phyloP scores from a whole-genome alignment of 2,797 vertebrate genomes.

The Anguilla megastoma region DNA sequence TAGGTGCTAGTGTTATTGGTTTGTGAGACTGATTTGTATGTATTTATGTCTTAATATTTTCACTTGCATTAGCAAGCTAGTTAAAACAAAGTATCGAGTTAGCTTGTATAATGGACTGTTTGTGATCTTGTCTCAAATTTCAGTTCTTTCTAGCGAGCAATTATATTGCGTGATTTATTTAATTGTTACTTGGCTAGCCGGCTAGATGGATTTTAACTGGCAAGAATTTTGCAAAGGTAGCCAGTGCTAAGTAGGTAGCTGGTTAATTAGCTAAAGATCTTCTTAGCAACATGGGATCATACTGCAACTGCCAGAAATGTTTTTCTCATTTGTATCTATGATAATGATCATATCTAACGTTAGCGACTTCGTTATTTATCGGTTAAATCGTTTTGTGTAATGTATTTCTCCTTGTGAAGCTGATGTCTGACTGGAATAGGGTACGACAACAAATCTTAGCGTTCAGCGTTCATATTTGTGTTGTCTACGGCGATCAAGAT shows the following conservation, averaged over 20 bases:
- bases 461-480: background rate
- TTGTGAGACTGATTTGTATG: too few relatives aligned
- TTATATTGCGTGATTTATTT: constrained; percentile 5
- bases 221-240: background rate
- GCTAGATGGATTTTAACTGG: constrained; percentile 17
- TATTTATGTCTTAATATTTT: background rate
- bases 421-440: background rate
- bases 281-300: background rate
- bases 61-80: background rate
- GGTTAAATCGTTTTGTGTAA: background rate
- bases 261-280: background rate
- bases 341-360: background rate
- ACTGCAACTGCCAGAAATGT: background rate
- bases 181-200: background rate
- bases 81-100: background rate
- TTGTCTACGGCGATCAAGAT: background rate
- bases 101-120: background rate
- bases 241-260: background rate
- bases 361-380: background rate
- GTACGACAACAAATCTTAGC: background rate
- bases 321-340: background rate
- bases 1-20: background rate
- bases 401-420: background rate
- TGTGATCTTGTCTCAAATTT: background rate
- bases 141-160: background rate